A percentile compares a stretch with the other conserved stretches of the same genome.
Evolutionary conservation across 2,113 vertebrate genomes (phyloP).

Genomic region (Nematolebias whitei): DNA sequence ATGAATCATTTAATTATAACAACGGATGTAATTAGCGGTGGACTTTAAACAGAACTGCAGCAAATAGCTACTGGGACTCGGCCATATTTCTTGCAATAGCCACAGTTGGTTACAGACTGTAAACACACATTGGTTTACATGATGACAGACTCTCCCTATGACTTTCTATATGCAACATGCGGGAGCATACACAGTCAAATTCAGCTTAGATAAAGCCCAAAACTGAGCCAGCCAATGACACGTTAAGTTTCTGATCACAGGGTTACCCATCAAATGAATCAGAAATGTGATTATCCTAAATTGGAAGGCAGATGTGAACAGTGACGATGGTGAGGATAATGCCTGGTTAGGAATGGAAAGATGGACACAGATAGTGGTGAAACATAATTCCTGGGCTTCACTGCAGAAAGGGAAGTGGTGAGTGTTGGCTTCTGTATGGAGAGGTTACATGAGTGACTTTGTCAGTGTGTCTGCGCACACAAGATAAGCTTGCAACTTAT

Average conservation of each 20-base stretch:
- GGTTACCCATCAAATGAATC: slow-evolving; percentile 54
- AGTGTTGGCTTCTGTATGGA: slow-evolving; percentile 68
- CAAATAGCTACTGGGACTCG: slow-evolving; percentile 59
- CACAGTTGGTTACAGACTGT: slow-evolving; percentile 58
- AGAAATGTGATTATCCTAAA: slow-evolving; percentile 55
- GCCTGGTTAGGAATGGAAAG: slow-evolving; percentile 47
- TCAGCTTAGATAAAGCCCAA: slow-evolving; percentile 31
- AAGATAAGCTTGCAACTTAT: slow-evolving; percentile 21
- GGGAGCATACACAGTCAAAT: slow-evolving; percentile 29
- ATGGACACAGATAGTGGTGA: slow-evolving; percentile 59
- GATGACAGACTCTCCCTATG: slow-evolving; percentile 61
- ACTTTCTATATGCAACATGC: slow-evolving; percentile 50
- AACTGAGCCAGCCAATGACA: slow-evolving; percentile 20
- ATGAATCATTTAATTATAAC: slow-evolving; percentile 70
- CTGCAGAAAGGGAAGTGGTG: slow-evolving; percentile 64
- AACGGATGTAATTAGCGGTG: slow-evolving; percentile 65
- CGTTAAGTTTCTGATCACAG: slow-evolving; percentile 42
- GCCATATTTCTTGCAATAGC: slow-evolving; percentile 59
- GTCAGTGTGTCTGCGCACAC: slow-evolving; percentile 51
- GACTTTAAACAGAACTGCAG: slow-evolving; percentile 57
- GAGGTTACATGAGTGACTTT: slow-evolving; percentile 47
- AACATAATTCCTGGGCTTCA: slow-evolving; percentile 64
- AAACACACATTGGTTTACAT: slow-evolving; percentile 63
- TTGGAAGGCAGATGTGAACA: slow-evolving; percentile 61
- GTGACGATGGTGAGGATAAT: slow-evolving; percentile 62